phyloP scores from a whole-genome alignment of 1,140 invertebrate species.

The Neuroterus valhalla region DNA sequence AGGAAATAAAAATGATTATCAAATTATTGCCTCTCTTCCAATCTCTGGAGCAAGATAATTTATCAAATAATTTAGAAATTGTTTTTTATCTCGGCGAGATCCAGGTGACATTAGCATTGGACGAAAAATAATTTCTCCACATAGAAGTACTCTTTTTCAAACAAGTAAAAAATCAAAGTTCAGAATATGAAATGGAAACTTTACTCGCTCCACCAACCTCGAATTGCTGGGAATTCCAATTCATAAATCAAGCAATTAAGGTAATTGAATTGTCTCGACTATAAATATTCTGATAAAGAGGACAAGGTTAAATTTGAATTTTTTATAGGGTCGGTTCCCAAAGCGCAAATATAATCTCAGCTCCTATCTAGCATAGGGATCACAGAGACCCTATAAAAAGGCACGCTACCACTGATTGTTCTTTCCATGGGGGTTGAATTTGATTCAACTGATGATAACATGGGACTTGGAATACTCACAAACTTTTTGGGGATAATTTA shows the following conservation, averaged over 20 bases:
- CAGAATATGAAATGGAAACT: background rate
- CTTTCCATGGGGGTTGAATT: conserved; percentile 3
- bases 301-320: background rate
- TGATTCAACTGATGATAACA: background rate
- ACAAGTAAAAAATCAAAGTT: too few species aligned
- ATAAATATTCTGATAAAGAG: conserved; percentile 19
- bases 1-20: too few species aligned
- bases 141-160: too few species aligned
- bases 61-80: too few species aligned
- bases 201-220: background rate
- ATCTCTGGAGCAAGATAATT: too few species aligned
- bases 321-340: conserved; percentile 2
- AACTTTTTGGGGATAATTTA: too few species aligned
- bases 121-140: too few species aligned
- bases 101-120: too few species aligned
- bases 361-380: conserved; percentile 3
- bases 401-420: background rate
- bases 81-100: too few species aligned
- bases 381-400: conserved; percentile 10
- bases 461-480: too few species aligned
- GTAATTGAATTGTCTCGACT: background rate
- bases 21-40: too few species aligned
- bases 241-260: background rate
- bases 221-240: background rate
- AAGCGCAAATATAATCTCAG: background rate